A percentile compares a stretch with the other conserved stretches of the same genome.
Evolutionary conservation across 2,113 vertebrate species (phyloP).

Genomic region (Phyllostomus discolor): DNA sequence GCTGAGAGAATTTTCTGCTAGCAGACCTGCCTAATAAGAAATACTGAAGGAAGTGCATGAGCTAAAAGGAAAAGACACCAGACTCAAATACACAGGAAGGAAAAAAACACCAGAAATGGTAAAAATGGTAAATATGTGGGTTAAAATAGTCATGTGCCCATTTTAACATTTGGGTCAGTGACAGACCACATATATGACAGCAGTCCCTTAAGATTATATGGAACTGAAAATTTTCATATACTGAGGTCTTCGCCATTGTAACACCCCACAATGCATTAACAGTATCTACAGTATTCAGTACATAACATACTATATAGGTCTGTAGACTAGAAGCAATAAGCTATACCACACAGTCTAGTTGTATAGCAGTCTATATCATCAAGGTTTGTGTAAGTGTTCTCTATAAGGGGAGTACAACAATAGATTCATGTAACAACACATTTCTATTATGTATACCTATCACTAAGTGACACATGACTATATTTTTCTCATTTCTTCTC

Average conservation of each 20-base stretch:
- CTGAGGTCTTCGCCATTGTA: neutral
- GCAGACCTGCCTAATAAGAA: neutral
- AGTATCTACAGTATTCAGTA: neutral
- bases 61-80: slow-evolving; percentile 7
- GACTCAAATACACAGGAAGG: neutral
- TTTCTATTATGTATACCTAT: neutral
- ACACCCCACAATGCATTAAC: neutral
- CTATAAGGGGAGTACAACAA: neutral
- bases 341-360: too few species aligned
- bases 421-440: neutral
- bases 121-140: neutral
- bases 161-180: neutral
- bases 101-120: neutral
- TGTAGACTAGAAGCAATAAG: neutral
- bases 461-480: neutral
- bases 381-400: neutral
- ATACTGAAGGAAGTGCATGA: neutral
- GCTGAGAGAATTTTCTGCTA: neutral
- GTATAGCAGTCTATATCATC: neutral
- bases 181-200: neutral
- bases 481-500: slow-evolving; percentile 11
- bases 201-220: neutral
- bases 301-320: too few species aligned
- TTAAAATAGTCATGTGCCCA: neutral
- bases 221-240: neutral